Evolutionary conservation across 2,888 invertebrate genomes (phyloP).

Genomic region (Drosophila falleni): DNA sequence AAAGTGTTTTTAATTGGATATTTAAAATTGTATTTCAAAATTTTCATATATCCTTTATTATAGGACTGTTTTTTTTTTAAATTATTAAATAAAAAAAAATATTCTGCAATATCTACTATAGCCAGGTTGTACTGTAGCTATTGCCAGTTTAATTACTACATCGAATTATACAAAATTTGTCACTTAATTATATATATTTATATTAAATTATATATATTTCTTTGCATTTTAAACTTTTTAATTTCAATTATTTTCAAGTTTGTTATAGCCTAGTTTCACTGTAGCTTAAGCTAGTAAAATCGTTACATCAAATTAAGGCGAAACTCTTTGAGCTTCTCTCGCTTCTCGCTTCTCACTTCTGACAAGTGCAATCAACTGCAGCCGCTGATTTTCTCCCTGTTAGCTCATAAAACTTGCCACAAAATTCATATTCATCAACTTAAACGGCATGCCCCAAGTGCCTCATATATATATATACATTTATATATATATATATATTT

Average conservation of each 20-base stretch:
- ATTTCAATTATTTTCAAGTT: background rate
- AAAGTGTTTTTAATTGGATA: no score
- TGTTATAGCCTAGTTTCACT: background rate
- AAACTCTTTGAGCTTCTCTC: constrained; percentile 29
- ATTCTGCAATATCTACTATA: background rate
- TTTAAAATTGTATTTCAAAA: no score
- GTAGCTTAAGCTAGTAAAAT: constrained; percentile 44
- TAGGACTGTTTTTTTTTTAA: no score
- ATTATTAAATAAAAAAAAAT: no score
- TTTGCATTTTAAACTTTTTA: no score
- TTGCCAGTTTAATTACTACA: background rate
- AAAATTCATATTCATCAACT: constrained; percentile 70
- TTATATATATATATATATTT: background rate
- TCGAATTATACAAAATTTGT: background rate
- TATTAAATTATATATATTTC: no score
- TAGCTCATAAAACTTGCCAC: constrained; percentile 60
- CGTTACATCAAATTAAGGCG: constrained; percentile 47
- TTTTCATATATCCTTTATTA: no score
- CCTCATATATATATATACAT: constrained; percentile 19
- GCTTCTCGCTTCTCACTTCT: constrained; percentile 8
- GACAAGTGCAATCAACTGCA: constrained; percentile 54
- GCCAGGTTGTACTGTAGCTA: background rate
- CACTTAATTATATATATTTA: no score
- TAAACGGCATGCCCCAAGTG: constrained; percentile 64
- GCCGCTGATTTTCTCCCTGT: constrained; percentile 33